Evolutionary conservation across 2,113 vertebrate species (phyloP), one percentile per base, ranked within the genome.

Genomic region (Phocoena sinus): DNA sequence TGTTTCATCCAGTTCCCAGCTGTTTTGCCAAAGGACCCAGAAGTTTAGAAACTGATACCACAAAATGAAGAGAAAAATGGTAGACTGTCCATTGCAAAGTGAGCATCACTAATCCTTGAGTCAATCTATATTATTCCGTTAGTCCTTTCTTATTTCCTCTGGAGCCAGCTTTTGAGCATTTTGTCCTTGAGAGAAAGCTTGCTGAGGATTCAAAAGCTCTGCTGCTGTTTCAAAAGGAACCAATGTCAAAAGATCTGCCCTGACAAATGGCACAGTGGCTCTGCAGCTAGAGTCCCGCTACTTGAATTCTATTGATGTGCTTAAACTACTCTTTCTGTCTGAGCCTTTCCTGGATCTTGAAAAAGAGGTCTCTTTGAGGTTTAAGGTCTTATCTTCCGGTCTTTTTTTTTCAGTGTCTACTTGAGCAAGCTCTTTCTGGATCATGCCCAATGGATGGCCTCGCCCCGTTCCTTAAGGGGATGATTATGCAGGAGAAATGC

Each of bases 151-250:
- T 80, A 70, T 38, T 50, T 89, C 94, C 90, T 84, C 31, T 60
- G 31, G 8, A 58, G 28, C 31, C 31, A 53, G 31, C 60, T 96
- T 79, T 80, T 86, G 70, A 84, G 38, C 47, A 77, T 56, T 88
- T 38, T 82, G 58, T 3, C 60, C 58, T 91, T 38, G 86, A 41
- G 44, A 82, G 65, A 89, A 95, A 90, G 8, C 47, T 1, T 93
- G 17, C 36, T 90, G 31, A 95, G 60, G 31, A 63, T 17, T 65
- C 93, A 89, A 74, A 62, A 44, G 36, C 12, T 23, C n/a, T 96
- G 36, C 1, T 56, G 17, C 83, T 89, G 47, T 47, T 82, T 76
- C 36, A 60, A 26, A 93, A 36, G 63, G 89, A 94, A 56, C 31
- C 21, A 63, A 28, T 17, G n/a, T 28, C 83, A 80, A 74, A 94